phyloP scores from a whole-genome alignment of 2,113 vertebrate genomes.

The Serranochromis macrocephalus region DNA sequence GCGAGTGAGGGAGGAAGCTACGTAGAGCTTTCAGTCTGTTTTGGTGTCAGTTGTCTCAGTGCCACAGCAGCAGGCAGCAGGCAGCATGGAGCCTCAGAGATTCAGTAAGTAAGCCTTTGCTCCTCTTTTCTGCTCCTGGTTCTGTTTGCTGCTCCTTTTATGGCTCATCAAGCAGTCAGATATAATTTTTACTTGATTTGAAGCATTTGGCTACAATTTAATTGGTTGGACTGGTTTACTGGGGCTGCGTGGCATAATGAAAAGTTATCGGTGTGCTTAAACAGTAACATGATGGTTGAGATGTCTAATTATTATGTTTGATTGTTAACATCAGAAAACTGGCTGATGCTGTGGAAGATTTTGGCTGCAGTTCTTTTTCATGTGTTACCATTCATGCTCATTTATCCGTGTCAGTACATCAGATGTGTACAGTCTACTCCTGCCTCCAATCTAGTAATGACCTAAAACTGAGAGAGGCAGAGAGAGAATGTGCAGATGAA shows the following conservation, averaged over 20 bases:
- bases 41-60: conserved; percentile 49
- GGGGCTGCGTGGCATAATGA: background rate
- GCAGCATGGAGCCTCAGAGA: conserved; percentile 56
- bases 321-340: background rate
- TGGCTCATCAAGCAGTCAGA: background rate
- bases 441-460: background rate
- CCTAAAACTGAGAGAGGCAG: background rate
- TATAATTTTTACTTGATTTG: background rate
- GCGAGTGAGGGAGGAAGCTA: background rate
- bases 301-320: background rate
- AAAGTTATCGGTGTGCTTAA: background rate
- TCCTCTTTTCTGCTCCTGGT: background rate
- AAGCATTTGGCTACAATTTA: background rate
- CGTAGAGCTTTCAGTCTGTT: conserved; percentile 17
- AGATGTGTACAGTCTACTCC: background rate
- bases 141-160: background rate
- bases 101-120: conserved; percentile 55
- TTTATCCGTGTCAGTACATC: background rate
- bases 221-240: background rate
- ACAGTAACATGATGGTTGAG: background rate
- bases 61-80: conserved; percentile 37
- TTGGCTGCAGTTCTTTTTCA: background rate
- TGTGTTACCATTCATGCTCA: background rate
- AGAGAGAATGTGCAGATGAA: background rate
- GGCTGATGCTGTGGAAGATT: background rate